Conservation (phyloP, 1,140 invertebrate genomes). For the Musca vetustissima region DNA sequence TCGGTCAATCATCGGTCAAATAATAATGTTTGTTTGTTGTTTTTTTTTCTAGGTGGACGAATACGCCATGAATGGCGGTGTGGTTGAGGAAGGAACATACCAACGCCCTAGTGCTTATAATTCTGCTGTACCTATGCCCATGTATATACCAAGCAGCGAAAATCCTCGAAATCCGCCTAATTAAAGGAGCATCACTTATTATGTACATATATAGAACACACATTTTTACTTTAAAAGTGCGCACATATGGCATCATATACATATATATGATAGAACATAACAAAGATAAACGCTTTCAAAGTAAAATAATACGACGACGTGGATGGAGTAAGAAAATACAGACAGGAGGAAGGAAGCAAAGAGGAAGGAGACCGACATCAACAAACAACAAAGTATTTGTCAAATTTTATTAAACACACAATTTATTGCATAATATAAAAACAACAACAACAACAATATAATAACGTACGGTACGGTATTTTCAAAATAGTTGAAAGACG, state of each 20-base stretch:
- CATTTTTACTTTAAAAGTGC: constrained; percentile 23
- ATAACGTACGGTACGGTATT: constrained; percentile 7
- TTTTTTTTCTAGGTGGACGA: constrained; percentile 14
- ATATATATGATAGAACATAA: neutral
- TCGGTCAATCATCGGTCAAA: too few species aligned
- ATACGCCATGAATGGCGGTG: constrained; percentile 5
- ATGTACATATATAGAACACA: constrained; percentile 14
- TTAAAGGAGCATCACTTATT: constrained; percentile 11
- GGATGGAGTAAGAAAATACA: too few species aligned
- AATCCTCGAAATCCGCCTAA: constrained; percentile 13
- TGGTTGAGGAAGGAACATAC: constrained; percentile 3
- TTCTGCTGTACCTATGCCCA: constrained; percentile 15
- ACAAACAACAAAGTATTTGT: constrained; percentile 16
- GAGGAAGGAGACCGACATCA: neutral
- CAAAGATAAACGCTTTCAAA: constrained; percentile 21
- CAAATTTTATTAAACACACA: constrained; percentile 24
- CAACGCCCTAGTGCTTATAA: constrained; percentile 13
- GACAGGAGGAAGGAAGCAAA: too few species aligned
- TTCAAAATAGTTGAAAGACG: neutral
- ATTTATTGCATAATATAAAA: constrained; percentile 3
- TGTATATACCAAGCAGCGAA: constrained; percentile 18
- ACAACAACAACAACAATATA: constrained; percentile 2
- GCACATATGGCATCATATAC: constrained; percentile 12
- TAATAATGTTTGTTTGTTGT: too few species aligned
- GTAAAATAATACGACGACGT: neutral